Evolutionary conservation across 2,888 invertebrate species (phyloP).

Genomic region (Eupithecia tripunctaria): DNA sequence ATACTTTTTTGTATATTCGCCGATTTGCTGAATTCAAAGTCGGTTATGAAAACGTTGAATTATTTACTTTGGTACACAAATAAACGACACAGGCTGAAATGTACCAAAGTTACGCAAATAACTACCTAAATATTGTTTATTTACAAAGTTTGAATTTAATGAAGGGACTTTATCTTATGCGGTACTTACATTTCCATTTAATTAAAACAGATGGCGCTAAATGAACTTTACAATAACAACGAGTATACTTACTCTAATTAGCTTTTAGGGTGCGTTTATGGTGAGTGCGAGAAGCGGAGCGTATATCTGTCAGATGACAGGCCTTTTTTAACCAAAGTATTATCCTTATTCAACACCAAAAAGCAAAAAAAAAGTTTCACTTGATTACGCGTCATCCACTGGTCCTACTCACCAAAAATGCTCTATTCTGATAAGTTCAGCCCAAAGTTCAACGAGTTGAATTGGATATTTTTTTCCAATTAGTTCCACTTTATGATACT

Average conservation of each 20-base stretch:
- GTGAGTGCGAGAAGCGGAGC: neutral
- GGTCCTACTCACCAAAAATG: neutral
- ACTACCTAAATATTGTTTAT: conserved; percentile 19
- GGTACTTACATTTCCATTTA: conserved; percentile 6
- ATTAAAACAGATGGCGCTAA: conserved; percentile 9
- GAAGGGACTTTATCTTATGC: conserved; percentile 16
- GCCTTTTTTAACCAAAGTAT: neutral
- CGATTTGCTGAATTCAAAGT: neutral
- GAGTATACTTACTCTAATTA: neutral
- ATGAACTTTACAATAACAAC: neutral
- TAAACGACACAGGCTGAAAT: neutral
- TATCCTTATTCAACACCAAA: neutral
- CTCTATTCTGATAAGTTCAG: too few species aligned
- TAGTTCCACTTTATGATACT: too few species aligned
- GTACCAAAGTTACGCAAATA: conserved; percentile 4
- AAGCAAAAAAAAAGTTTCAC: neutral
- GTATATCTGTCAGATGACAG: neutral
- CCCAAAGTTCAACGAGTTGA: too few species aligned
- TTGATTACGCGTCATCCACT: neutral
- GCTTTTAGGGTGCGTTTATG: neutral
- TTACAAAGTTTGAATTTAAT: conserved; percentile 21
- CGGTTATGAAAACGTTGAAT: neutral
- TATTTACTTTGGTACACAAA: conserved; percentile 4
- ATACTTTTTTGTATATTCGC: too few species aligned
- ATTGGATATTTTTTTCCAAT: too few species aligned